Base-by-base conservation (phyloP, 2,113 vertebrate genomes). In the Lathamus discolor region DNA sequence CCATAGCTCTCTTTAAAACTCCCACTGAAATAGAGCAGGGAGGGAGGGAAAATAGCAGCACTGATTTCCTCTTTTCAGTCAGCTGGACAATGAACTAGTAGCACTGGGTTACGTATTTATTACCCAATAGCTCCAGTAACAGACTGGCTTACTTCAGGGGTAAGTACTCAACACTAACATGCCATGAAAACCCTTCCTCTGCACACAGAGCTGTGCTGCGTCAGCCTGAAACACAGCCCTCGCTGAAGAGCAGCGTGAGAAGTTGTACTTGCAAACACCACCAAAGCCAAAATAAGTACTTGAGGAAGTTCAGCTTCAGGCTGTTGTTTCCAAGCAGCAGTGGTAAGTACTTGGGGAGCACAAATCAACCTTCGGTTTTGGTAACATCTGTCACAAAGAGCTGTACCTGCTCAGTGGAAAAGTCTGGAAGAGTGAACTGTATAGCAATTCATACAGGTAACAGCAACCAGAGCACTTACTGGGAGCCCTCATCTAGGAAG, bases 81-180 rank as follows among this genome's bases (percentile, higher is more conserved):
- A 49, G n/a, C 41, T 37, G 69, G 31, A 62, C 23, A 33, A 83
- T 4, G 8, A 70, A 61, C 51, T 74, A 63, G 63, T 62, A 54
- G 59, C 67, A 23, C 2, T 27, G 52, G 39, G 46, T 55, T 44
- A 37, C n/a, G 0, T 43, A 48, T 68, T 78, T 78, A 52, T 55
- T 35, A 55, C 35, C 44, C 76, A 51, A 51, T 17, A 51, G 73
- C 85, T 68, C 52, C 76, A 64, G 39, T 4, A 85, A 22, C 29
- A 68, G 41, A 25, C 41, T 20, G 66, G 51, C 7, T 75, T n/a
- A 8, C 31, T 81, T 49, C 63, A 77, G 57, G 41, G 31, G 25
- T 0, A 0, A 67, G 29, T 5, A 31, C 27, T 28, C 39, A 18
- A 29, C 5, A 3, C 1, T 4, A 2, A 8, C 3, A 5, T 19